Conservation (phyloP, 1,140 invertebrate species). For the Cherax quadricarinatus region DNA sequence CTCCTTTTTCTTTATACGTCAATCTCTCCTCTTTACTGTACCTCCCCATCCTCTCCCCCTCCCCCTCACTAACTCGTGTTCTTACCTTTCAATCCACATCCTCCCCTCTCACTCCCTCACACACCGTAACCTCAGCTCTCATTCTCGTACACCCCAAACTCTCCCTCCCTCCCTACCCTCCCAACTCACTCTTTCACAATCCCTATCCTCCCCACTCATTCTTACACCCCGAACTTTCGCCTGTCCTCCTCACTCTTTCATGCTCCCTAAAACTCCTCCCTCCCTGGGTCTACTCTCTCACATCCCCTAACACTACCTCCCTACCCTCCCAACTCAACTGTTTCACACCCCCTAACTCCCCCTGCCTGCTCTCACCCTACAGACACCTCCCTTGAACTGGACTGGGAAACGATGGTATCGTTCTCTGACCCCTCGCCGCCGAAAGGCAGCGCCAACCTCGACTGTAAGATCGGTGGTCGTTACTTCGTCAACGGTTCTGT, state of each 20-base stretch:
- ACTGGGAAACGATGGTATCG: slow-evolving; percentile 62
- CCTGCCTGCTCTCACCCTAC: background rate
- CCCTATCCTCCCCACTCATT: background rate
- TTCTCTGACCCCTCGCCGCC: slow-evolving; percentile 41
- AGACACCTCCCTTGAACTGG: slow-evolving; percentile 54
- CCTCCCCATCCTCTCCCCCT: too few species aligned
- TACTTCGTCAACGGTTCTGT: slow-evolving; percentile 75
- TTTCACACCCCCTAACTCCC: background rate
- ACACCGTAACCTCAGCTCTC: background rate
- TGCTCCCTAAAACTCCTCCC: too few species aligned
- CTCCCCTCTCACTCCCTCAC: too few species aligned
- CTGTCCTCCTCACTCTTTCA: too few species aligned
- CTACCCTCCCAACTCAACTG: background rate
- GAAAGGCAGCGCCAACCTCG: slow-evolving; percentile 18
- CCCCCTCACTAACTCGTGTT: too few species aligned
- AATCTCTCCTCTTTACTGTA: too few species aligned
- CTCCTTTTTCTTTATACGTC: too few species aligned
- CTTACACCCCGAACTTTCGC: too few species aligned
- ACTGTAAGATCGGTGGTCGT: slow-evolving; percentile 52
- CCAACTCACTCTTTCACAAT: background rate
- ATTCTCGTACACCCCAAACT: background rate
- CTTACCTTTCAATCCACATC: too few species aligned
- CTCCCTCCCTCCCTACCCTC: background rate
- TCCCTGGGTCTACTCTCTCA: too few species aligned
- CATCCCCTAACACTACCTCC: background rate